These are phyloP conservation scores for Sphyrna mokarran DNA, from an alignment of 2,113 vertebrate species.

Conservation along the genomic window DNA sequence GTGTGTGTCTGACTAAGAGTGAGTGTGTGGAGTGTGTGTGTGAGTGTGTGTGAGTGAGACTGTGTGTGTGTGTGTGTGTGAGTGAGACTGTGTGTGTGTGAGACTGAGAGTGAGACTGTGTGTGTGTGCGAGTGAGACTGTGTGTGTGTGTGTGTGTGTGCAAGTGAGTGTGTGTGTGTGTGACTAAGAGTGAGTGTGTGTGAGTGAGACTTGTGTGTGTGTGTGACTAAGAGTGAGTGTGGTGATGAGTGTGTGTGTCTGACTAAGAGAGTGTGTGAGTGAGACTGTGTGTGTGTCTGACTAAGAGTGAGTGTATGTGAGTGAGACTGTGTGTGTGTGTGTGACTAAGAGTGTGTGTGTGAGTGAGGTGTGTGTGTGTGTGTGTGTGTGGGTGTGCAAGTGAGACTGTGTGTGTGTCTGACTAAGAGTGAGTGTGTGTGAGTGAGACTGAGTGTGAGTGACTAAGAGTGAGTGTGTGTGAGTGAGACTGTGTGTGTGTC, in stretches of 20 bases:
- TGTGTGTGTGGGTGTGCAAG: too few species aligned
- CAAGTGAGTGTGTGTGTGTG: neutral
- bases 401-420: neutral
- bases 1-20: too few species aligned
- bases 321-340: too few species aligned
- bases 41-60: neutral
- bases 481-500: too few species aligned
- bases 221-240: too few species aligned
- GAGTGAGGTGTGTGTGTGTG: neutral
- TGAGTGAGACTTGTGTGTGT: neutral
- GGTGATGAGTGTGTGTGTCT: neutral
- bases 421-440: neutral
- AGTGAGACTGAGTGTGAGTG: too few species aligned
- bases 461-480: neutral
- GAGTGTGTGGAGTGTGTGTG: neutral
- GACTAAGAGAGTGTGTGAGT: neutral
- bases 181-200: neutral
- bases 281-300: neutral
- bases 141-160: too few species aligned
- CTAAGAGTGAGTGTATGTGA: too few species aligned
- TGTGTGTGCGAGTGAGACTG: neutral
- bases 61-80: neutral
- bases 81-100: neutral
- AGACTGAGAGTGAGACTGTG: too few species aligned
- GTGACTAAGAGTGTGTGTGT: neutral